These are phyloP conservation scores for Rhipidura dahli DNA, from an alignment of 2,113 vertebrate genomes.

Conservation along the genomic window DNA sequence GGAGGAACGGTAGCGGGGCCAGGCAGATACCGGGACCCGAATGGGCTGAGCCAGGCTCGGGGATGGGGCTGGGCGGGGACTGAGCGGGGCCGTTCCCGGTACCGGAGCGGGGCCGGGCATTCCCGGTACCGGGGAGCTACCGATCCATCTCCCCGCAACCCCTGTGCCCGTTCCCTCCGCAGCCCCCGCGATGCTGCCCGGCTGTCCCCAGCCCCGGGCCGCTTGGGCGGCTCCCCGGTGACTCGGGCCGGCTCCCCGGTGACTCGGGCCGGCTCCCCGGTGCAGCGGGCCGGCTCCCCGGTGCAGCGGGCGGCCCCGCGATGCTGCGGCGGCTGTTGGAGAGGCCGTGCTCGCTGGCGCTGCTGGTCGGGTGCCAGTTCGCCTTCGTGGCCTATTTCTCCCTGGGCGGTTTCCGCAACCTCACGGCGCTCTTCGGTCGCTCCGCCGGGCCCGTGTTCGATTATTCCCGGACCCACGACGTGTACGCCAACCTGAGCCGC, in stretches of 20 bases:
- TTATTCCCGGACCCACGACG: slow-evolving; percentile 88
- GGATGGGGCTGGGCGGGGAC: background rate
- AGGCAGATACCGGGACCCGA: background rate
- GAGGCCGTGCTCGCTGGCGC: slow-evolving; percentile 85
- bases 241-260: too few species aligned
- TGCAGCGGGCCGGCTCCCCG: background rate
- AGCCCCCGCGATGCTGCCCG: background rate
- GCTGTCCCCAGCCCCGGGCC: background rate
- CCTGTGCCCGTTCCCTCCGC: background rate
- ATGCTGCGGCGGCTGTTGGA: slow-evolving; percentile 76
- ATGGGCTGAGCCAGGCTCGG: background rate
- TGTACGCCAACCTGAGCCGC: slow-evolving; percentile 92
- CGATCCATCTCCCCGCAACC: background rate
- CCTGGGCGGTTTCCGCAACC: slow-evolving; percentile 87
- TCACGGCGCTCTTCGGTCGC: slow-evolving; percentile 86
- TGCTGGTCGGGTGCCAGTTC: slow-evolving; percentile 93
- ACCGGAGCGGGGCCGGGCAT: background rate
- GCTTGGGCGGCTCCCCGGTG: background rate
- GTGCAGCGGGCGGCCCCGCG: background rate
- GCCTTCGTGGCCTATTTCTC: slow-evolving; percentile 95
- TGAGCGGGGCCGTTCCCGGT: background rate
- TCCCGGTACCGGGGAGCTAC: background rate
- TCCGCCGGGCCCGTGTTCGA: slow-evolving; percentile 82
- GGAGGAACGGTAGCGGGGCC: background rate
- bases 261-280: background rate